phyloP scores from a whole-genome alignment of 2,113 vertebrate genomes.

The Paedocypris sp. region DNA sequence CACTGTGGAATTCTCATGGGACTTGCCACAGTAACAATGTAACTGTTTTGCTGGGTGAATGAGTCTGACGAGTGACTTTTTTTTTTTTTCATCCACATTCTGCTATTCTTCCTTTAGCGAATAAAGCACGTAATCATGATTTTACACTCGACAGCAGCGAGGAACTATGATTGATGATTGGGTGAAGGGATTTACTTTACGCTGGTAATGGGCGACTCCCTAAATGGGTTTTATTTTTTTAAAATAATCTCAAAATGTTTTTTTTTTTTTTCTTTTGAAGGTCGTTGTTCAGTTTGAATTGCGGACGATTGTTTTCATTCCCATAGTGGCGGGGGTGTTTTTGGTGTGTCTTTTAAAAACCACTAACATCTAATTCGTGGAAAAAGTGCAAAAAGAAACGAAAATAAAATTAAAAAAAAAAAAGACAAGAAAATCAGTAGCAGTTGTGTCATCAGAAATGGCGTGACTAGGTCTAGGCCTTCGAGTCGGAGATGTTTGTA shows the following conservation, averaged over 20 bases:
- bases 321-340: too few relatives aligned
- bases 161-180: neutral
- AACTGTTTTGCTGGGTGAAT: neutral
- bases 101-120: neutral
- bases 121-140: neutral
- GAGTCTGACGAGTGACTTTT: neutral
- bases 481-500: neutral
- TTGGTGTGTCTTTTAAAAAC: too few relatives aligned
- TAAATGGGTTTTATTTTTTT: too few relatives aligned
- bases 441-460: neutral
- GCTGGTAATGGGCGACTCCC: neutral
- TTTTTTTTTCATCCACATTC: neutral
- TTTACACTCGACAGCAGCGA: neutral
- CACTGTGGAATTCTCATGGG: neutral
- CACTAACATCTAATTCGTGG: too few relatives aligned
- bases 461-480: neutral
- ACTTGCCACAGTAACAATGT: neutral
- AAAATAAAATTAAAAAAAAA: too few relatives aligned
- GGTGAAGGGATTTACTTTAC: slow-evolving; percentile 8
- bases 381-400: too few relatives aligned
- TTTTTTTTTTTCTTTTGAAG: too few relatives aligned
- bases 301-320: too few relatives aligned
- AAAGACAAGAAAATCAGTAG: too few relatives aligned
- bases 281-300: neutral
- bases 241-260: too few relatives aligned